phyloP scores from a whole-genome alignment of 2,113 vertebrate species.

The Aegotheles bennettii region DNA sequence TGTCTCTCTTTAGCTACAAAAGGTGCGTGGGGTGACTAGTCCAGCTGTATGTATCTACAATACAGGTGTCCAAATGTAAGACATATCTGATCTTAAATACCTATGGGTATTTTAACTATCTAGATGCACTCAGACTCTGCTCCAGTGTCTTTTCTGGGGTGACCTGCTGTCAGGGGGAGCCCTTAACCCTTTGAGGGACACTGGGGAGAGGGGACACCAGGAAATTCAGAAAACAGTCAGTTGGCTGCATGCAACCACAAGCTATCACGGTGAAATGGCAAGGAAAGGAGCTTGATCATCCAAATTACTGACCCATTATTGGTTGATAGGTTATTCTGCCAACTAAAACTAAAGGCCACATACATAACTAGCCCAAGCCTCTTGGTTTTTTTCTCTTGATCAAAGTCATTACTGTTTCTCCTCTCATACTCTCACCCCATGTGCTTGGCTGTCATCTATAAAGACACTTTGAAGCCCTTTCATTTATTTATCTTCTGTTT shows the following conservation, averaged over 20 bases:
- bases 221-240: background rate
- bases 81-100: background rate
- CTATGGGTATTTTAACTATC: background rate
- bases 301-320: background rate
- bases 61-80: background rate
- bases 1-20: background rate
- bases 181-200: background rate
- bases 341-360: background rate
- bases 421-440: background rate
- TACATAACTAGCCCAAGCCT: background rate
- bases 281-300: background rate
- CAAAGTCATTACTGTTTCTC: background rate
- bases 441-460: background rate
- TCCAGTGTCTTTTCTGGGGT: background rate
- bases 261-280: background rate
- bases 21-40: background rate
- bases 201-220: background rate
- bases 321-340: background rate
- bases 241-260: background rate
- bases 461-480: background rate
- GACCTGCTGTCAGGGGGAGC: background rate
- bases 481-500: background rate
- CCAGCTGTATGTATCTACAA: background rate
- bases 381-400: background rate
- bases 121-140: background rate